A percentile compares a stretch with the other conserved stretches of the same genome.
Evolutionary conservation across 2,888 invertebrate genomes (phyloP).

Genomic region (Ochropleura leucogaster): DNA sequence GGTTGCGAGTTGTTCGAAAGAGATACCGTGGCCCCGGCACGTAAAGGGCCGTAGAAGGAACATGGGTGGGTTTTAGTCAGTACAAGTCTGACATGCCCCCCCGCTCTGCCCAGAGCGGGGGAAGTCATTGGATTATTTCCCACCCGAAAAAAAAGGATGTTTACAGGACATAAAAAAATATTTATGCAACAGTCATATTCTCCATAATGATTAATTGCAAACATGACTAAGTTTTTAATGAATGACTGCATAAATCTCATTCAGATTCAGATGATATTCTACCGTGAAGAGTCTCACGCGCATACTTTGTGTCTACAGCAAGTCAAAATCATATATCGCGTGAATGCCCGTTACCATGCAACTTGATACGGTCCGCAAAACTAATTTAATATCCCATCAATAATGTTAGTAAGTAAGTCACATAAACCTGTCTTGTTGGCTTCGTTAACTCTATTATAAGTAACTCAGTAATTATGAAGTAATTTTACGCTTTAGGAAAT

Average conservation of each 20-base stretch:
- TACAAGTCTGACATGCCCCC: no score
- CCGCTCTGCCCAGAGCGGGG: no score
- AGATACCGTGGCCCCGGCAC: no score
- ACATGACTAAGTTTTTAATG: constrained; percentile 12
- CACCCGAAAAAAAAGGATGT: no score
- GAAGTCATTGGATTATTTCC: no score
- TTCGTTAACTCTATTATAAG: constrained; percentile 57
- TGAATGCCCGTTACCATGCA: constrained; percentile 46
- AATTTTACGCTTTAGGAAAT: constrained; percentile 49
- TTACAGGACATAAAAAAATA: constrained; percentile 18
- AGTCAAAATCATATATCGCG: constrained; percentile 31
- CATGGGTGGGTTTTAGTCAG: no score
- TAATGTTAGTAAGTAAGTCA: constrained; percentile 52
- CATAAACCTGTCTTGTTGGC: constrained; percentile 54
- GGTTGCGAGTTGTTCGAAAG: no score
- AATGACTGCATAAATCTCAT: constrained; percentile 33
- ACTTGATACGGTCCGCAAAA: constrained; percentile 55
- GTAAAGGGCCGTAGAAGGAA: no score
- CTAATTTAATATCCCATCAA: constrained; percentile 53
- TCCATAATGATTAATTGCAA: constrained; percentile 37
- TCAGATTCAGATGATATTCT: neutral
- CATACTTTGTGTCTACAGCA: neutral
- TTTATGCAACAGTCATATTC: constrained; percentile 8
- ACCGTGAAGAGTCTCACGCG: neutral
- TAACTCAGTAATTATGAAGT: constrained; percentile 46